Evolutionary conservation across 2,113 vertebrate species (phyloP).

Genomic region (Clarias macrocephalus): DNA sequence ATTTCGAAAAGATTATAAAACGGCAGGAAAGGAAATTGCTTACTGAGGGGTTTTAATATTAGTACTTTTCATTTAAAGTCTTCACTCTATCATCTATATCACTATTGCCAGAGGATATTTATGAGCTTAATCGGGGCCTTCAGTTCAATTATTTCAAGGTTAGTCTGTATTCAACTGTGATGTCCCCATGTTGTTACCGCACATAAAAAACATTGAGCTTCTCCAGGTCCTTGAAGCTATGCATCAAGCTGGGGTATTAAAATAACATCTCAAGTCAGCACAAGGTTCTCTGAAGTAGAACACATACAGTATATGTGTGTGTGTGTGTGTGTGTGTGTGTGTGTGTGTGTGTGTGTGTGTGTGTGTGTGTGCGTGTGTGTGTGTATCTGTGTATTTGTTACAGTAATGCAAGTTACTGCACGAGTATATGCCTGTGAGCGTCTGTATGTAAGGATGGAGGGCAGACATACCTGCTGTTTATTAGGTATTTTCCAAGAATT

Average conservation of each 20-base stretch:
- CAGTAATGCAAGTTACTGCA: neutral
- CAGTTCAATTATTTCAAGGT: neutral
- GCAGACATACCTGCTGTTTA: neutral
- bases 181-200: neutral
- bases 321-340: neutral
- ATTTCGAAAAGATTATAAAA: neutral
- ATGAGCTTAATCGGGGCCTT: neutral
- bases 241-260: too few relatives aligned
- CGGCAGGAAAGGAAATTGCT: neutral
- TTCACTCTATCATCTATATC: neutral
- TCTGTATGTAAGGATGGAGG: neutral
- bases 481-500: conserved; percentile 22
- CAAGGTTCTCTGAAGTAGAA: neutral
- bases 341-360: neutral
- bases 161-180: neutral
- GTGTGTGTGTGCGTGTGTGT: neutral
- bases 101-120: neutral
- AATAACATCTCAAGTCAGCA: too few relatives aligned
- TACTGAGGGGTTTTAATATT: neutral
- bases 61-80: neutral
- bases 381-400: neutral
- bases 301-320: neutral
- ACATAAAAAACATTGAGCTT: neutral
- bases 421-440: neutral
- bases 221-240: neutral